phyloP scores from a whole-genome alignment of 2,113 vertebrate species.

The Antechinus flavipes region DNA sequence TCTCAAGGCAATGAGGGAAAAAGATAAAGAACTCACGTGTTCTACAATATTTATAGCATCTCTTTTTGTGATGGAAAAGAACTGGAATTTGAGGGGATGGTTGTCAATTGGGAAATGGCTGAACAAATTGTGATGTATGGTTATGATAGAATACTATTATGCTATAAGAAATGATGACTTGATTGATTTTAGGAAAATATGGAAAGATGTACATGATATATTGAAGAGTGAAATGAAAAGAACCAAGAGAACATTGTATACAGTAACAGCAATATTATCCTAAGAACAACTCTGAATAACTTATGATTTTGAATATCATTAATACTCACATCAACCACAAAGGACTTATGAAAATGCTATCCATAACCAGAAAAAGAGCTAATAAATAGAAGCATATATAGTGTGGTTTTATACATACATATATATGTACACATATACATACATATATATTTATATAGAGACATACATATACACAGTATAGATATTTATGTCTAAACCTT shows the following conservation, averaged over 20 bases:
- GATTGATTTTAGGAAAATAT: background rate
- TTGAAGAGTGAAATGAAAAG: background rate
- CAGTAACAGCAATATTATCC: background rate
- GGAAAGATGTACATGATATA: background rate
- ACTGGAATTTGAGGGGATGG: background rate
- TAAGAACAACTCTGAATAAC: background rate
- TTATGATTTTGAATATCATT: background rate
- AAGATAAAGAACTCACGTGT: background rate
- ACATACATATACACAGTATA: no score
- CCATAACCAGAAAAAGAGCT: background rate
- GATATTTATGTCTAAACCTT: background rate
- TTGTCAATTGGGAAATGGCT: background rate
- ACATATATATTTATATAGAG: no score
- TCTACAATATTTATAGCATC: background rate
- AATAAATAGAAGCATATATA: background rate
- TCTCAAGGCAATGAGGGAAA: background rate
- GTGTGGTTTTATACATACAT: background rate
- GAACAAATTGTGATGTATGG: background rate
- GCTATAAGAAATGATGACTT: background rate
- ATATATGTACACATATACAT: background rate
- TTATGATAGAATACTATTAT: background rate
- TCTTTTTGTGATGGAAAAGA: background rate
- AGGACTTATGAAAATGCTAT: background rate
- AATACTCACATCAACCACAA: background rate
- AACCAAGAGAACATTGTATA: background rate